Conservation (phyloP, 2,113 vertebrate species). For the Nannobrachium achirus region DNA sequence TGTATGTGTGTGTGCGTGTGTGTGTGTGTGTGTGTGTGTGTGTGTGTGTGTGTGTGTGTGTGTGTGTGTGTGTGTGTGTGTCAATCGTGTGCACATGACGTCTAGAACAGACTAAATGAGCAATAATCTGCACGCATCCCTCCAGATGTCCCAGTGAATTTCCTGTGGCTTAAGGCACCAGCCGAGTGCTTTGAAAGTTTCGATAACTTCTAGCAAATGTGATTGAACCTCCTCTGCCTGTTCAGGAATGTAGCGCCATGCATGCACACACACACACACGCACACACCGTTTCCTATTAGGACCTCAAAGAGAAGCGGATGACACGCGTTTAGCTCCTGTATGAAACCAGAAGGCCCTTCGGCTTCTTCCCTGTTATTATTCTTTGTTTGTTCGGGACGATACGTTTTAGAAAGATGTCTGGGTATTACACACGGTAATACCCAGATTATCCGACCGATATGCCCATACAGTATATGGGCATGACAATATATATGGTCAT, state of each 20-base stretch:
- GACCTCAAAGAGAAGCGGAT: constrained; percentile 51
- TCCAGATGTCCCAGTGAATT: constrained; percentile 84
- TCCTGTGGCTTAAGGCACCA: constrained; percentile 81
- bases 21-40: constrained; percentile 29
- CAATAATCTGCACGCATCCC: constrained; percentile 82
- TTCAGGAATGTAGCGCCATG: constrained; percentile 71
- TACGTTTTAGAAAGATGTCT: neutral
- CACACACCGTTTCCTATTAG: constrained; percentile 51
- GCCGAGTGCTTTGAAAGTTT: constrained; percentile 81
- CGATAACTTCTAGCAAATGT: constrained; percentile 80
- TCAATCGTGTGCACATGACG: constrained; percentile 74
- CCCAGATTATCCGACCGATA: neutral
- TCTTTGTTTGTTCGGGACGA: neutral
- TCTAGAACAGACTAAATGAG: constrained; percentile 82
- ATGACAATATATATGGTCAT: too few relatives aligned
- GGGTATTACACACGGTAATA: neutral
- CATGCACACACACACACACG: constrained; percentile 27
- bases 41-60: constrained; percentile 34
- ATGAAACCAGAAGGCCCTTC: constrained; percentile 15
- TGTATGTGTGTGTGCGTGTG: constrained; percentile 18
- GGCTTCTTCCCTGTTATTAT: too few relatives aligned
- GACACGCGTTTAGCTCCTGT: constrained; percentile 28
- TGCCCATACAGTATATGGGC: neutral
- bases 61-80: constrained; percentile 33
- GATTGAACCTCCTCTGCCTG: constrained; percentile 76